Percentiles rank a stretch among this genome's conserved stretches.
Evolutionary conservation across 1,140 invertebrate genomes (phyloP).

Genomic region (Bombus haemorrhoidalis): DNA sequence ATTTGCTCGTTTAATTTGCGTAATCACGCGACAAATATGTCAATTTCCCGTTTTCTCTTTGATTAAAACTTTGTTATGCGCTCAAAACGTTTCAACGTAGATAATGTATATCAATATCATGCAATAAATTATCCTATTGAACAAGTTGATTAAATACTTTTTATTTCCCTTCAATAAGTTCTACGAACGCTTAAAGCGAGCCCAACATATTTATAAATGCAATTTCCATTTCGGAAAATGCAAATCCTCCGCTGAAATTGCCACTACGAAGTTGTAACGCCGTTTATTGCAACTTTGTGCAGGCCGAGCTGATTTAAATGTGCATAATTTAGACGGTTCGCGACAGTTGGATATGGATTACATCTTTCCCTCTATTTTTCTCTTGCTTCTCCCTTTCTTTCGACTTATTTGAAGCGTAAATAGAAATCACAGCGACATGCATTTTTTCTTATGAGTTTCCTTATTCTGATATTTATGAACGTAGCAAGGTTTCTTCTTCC

Average conservation of each 20-base stretch:
- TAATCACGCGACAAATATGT: too few relatives aligned
- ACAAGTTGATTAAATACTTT: too few relatives aligned
- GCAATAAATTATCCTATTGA: too few relatives aligned
- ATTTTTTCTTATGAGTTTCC: background rate
- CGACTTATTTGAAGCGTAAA: background rate
- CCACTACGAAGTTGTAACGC: background rate
- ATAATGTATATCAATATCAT: too few relatives aligned
- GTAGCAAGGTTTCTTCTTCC: background rate
- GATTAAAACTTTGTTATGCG: too few relatives aligned
- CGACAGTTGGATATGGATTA: background rate
- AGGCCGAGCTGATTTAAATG: background rate
- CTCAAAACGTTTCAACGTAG: too few relatives aligned
- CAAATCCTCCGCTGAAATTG: background rate
- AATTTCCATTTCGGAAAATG: background rate
- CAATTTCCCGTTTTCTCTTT: too few relatives aligned
- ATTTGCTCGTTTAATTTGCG: too few relatives aligned
- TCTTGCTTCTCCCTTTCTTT: background rate
- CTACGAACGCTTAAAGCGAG: background rate
- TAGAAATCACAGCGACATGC: background rate
- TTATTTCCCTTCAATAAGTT: background rate
- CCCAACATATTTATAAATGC: background rate
- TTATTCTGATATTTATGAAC: constrained; percentile 23
- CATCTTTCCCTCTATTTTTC: background rate
- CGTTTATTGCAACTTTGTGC: background rate
- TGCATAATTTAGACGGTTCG: background rate